Evolutionary conservation across 2,113 vertebrate genomes (phyloP), one percentile per base, ranked within the genome.

Genomic region (Maccullochella peelii): DNA sequence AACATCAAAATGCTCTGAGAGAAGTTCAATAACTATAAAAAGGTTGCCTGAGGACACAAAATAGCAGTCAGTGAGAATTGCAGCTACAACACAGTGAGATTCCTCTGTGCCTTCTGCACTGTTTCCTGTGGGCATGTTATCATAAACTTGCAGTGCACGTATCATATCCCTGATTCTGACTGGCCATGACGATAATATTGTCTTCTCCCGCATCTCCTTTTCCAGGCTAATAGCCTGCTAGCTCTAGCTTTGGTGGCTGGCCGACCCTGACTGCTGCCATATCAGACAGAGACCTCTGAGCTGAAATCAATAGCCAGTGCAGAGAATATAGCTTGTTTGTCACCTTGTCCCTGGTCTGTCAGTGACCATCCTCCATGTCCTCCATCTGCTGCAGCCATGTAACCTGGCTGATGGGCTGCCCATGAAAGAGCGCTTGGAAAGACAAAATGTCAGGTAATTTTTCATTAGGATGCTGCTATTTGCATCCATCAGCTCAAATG

Each of bases 271-370:
- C 87, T 88, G 77, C 89, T 84, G 89, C 89, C 83, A 81, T 88
- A 88, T 91, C 87, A 87, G 85, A 83, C 85, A 72, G 80, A 92
- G 84, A 90, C 89, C 90, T 91, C 82, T 85, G 90, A 93, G 91
- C 91, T 89, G 80, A 93, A 93, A 94, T 94, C 94, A 87, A 94
- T 94, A 92, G 78, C 70, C 9, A 14, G 73, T 83, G 78, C 86
- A 81, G 80, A 87, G 80, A 79, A 89, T 77, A 72, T 86, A 90
- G 88, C 82, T 83, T 91, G 91, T 93, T 93, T 92, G 91, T 94
- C 89, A 92, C 77, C 50, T 50, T 65, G 91, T 85, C 91, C 92
- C 90, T 90, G 91, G 89, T 80, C 91, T 90, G 93, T 92, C 94
- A 92, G 78, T 94, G 89, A 89, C 69, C 79, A 81, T 82, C 58